Percentiles rank a stretch among this genome's conserved stretches.
Conservation (phyloP, 2,113 vertebrate species). For the Holacanthus passer region DNA sequence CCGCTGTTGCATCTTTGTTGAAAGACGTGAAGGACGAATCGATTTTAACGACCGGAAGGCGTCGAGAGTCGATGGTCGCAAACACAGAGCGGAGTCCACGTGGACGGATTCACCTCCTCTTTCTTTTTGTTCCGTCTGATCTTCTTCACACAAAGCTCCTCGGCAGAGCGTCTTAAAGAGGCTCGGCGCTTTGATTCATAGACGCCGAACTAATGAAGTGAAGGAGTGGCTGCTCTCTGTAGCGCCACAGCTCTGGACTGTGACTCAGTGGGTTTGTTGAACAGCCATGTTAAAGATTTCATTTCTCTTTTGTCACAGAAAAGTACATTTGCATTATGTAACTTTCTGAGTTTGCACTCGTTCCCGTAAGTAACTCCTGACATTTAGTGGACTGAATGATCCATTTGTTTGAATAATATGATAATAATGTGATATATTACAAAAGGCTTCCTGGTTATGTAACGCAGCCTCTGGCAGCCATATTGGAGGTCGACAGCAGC, state of each 20-base stretch:
- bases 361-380: slow-evolving; percentile 20
- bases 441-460: slow-evolving; percentile 21
- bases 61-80: slow-evolving; percentile 8
- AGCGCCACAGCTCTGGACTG: neutral
- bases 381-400: slow-evolving; percentile 36
- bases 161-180: slow-evolving; percentile 8
- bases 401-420: slow-evolving; percentile 36
- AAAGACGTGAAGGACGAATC: slow-evolving; percentile 28
- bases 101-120: slow-evolving; percentile 1
- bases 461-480: slow-evolving; percentile 26
- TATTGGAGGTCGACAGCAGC: slow-evolving; percentile 3
- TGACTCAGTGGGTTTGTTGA: neutral
- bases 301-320: slow-evolving; percentile 5
- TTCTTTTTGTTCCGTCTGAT: neutral
- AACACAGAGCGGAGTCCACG: neutral
- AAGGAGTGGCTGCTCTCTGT: neutral
- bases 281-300: neutral
- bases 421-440: slow-evolving; percentile 36
- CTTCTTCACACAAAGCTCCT: neutral
- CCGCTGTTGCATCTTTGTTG: neutral
- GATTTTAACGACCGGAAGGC: slow-evolving; percentile 13
- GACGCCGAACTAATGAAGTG: slow-evolving; percentile 16
- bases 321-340: slow-evolving; percentile 3
- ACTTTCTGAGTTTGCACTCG: neutral
- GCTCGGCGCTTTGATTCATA: neutral